Percentiles rank a stretch among this genome's conserved stretches.
phyloP scores from a whole-genome alignment of 2,888 invertebrate genomes.

The Cephus nigrinus region DNA sequence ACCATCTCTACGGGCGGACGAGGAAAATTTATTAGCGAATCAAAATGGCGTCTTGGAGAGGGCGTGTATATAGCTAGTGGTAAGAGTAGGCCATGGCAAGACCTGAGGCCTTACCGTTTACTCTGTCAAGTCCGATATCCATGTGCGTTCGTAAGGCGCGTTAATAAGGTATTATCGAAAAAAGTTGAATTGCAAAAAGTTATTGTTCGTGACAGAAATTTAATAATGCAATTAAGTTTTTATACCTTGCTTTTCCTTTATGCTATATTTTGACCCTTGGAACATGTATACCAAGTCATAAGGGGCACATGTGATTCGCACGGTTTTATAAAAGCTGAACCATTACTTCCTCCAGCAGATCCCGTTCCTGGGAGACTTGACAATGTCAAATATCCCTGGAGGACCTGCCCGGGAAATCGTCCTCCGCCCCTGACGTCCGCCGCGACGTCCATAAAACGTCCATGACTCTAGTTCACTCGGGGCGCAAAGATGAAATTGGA shows the following conservation, averaged over 20 bases:
- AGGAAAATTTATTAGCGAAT: background rate
- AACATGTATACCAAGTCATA: background rate
- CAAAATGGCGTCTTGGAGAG: background rate
- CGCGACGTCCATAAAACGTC: background rate
- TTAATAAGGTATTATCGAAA: background rate
- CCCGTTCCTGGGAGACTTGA: background rate
- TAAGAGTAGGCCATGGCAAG: slow-evolving; percentile 19
- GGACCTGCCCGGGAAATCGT: background rate
- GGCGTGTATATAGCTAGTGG: slow-evolving; percentile 10
- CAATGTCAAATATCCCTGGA: background rate
- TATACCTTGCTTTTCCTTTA: background rate
- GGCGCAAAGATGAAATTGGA: background rate
- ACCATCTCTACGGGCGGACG: background rate
- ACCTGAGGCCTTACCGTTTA: slow-evolving; percentile 8
- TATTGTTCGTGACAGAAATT: background rate
- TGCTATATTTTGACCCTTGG: no score
- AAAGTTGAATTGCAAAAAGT: background rate
- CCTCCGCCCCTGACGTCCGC: background rate
- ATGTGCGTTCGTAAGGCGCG: background rate
- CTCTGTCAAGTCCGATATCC: background rate
- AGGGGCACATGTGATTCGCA: no score
- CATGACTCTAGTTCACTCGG: background rate
- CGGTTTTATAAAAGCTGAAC: no score
- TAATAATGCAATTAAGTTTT: background rate
- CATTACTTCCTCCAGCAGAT: background rate